Conservation (phyloP, 2,113 vertebrate genomes). For the Phylloscopus trochiloides region DNA sequence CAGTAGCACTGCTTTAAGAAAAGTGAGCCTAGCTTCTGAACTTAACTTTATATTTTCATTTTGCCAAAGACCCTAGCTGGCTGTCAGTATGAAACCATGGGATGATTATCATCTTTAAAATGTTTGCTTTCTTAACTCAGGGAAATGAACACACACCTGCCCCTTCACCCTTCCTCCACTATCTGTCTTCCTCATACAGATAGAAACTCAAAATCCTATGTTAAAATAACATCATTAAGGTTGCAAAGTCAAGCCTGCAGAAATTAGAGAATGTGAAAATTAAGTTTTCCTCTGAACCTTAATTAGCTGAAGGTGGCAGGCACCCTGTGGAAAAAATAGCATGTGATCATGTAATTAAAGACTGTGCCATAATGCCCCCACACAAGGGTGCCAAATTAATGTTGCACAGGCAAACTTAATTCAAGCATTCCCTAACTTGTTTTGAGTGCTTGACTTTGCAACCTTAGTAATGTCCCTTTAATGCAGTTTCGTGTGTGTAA, state of each 20-base stretch:
- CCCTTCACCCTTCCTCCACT: background rate
- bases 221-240: constrained; percentile 28
- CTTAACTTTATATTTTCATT: background rate
- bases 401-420: constrained; percentile 21
- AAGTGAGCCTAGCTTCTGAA: background rate
- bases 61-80: background rate
- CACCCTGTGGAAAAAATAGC: constrained; percentile 44
- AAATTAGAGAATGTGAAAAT: constrained; percentile 58
- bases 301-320: constrained; percentile 60
- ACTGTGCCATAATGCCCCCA: constrained; percentile 55
- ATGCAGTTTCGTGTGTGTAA: background rate
- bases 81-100: background rate
- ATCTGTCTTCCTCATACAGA: background rate
- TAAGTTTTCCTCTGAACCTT: constrained; percentile 59
- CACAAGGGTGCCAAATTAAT: constrained; percentile 61
- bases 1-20: background rate
- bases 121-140: background rate
- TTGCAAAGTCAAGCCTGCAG: constrained; percentile 41
- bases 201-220: background rate
- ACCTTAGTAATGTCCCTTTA: constrained; percentile 33
- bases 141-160: rapidly evolving
- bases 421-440: constrained; percentile 41
- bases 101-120: background rate
- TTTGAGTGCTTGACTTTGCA: constrained; percentile 57
- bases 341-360: constrained; percentile 67